Evolutionary conservation across 2,888 invertebrate species (phyloP), one percentile per base, ranked within the genome.

Genomic region (Callyntrura sp.): DNA sequence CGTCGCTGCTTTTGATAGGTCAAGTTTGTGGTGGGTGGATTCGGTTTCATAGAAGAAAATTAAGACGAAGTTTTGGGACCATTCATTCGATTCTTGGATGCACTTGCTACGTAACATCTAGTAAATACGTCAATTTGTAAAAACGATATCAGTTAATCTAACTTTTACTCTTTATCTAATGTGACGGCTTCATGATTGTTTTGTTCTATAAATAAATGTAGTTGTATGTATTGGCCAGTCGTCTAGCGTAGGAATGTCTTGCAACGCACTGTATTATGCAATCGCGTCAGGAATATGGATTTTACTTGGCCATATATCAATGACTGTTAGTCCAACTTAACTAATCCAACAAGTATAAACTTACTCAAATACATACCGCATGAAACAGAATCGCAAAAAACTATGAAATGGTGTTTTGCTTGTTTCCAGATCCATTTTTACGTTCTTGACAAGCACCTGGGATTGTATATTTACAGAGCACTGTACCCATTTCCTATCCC

Each of bases 371-470:
- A n/a, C n/a, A n/a, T n/a, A n/a, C n/a, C n/a, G n/a, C n/a, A n/a
- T n/a, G 11, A n/a, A 25, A 45, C 65, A 51, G 23, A 51, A 14
- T 73, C 20, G 35, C 23, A 45, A 6, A 45, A 76, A n/a, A 51
- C 51, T 20, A 0, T 35, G 14, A 45, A 73, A 51, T 48, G 45
- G 23, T 48, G 8, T 73, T 73, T 20, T 1, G 3, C 17, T 1
- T 55, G 25, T 9, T 62, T 88, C 3, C 14, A 88, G 88, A 14
- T 88, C 12, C 84, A 88, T 51, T 88, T 88, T 65, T 83, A 84
- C 43, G 9, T 17, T 43, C 11, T 84, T 11, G 88, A 88, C 28
- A 84, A 88, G 23, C 28, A 60, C 17, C 55, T 88, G 5, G 88
- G 88, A 6, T 55, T 88, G 9, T 76, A 51, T 8, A 60, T 73